phyloP scores from a whole-genome alignment of 2,888 invertebrate species.

The Metallyticus violacea region DNA sequence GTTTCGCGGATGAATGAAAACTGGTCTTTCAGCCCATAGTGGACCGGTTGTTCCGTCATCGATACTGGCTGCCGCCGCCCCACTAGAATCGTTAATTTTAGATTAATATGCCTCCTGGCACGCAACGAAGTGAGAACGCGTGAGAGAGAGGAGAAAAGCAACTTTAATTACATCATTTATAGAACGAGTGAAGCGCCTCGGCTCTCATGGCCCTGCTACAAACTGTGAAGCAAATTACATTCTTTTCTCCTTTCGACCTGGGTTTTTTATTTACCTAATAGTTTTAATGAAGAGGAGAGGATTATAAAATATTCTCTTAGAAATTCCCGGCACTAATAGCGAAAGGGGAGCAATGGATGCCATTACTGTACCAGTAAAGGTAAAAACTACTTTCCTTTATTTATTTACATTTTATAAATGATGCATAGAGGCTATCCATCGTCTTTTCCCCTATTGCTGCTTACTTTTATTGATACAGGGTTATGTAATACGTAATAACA shows the following conservation, averaged over 20 bases:
- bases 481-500: too few species aligned
- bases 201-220: neutral
- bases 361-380: too few species aligned
- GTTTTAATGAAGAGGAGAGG: neutral
- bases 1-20: neutral
- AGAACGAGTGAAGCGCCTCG: neutral
- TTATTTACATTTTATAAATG: too few species aligned
- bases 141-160: neutral
- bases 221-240: neutral
- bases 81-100: neutral
- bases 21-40: neutral
- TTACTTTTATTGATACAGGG: too few species aligned
- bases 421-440: too few species aligned
- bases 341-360: too few species aligned
- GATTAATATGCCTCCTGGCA: neutral
- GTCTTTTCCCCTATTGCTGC: too few species aligned
- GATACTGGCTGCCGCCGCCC: neutral
- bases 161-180: too few species aligned
- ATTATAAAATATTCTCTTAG: too few species aligned
- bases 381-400: too few species aligned
- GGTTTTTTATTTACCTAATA: neutral
- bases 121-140: neutral
- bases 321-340: too few species aligned
- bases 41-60: neutral
- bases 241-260: neutral